A percentile compares a stretch with the other conserved stretches of the same genome.
Evolutionary conservation across 1,140 invertebrate genomes (phyloP).

Genomic region (Brachionus calyciflorus): DNA sequence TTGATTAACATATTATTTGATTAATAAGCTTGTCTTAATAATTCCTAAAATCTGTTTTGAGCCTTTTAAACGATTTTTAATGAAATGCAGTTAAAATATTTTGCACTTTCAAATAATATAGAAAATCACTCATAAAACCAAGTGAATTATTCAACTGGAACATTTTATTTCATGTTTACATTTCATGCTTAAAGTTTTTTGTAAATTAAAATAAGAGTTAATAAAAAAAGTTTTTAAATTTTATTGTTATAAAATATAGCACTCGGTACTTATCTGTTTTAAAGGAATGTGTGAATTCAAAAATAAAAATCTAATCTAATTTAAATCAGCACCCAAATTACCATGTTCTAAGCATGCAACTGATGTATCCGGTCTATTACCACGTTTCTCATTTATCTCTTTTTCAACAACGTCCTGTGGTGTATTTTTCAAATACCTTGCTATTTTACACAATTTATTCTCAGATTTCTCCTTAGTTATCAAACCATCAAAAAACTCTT

Average conservation of each 20-base stretch:
- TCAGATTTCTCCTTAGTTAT: conserved; percentile 37
- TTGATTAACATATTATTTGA: too few relatives aligned
- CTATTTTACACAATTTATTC: conserved; percentile 46
- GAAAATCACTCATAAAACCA: too few relatives aligned
- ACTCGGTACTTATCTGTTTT: background rate
- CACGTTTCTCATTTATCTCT: background rate
- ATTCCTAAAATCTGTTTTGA: too few relatives aligned
- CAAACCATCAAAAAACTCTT: conserved; percentile 6
- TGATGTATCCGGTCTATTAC: background rate
- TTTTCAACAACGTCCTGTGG: background rate
- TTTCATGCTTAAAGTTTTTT: too few relatives aligned
- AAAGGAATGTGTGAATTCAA: background rate
- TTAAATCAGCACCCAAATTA: conserved; percentile 27
- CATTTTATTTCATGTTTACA: too few relatives aligned
- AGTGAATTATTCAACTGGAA: too few relatives aligned
- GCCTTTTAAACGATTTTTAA: too few relatives aligned
- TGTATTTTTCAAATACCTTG: background rate
- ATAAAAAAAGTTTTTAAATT: too few relatives aligned
- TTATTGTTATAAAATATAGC: background rate
- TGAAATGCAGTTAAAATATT: too few relatives aligned
- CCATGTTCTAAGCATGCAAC: conserved; percentile 33
- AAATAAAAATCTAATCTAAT: background rate
- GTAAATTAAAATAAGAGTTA: too few relatives aligned
- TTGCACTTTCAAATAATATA: too few relatives aligned
- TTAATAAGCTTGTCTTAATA: too few relatives aligned